Evolutionary conservation across 1,140 invertebrate genomes (phyloP), one percentile per base, ranked within the genome.

Genomic region (Odontomachus brunneus): DNA sequence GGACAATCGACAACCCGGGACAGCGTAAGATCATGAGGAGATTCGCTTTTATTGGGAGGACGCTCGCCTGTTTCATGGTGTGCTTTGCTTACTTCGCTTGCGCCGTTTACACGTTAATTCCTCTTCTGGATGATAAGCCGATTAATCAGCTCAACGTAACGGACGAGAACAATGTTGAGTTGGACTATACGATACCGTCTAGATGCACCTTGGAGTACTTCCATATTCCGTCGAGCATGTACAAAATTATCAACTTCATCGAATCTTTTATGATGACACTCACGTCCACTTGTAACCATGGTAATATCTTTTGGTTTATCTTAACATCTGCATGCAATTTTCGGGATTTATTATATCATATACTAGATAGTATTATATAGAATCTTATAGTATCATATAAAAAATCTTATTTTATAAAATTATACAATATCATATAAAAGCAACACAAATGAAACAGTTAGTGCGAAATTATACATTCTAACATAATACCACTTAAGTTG

Each of bases 241-340:
- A 38, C 22, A 2, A 5, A 12, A 3, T 65, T 14, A 3, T 75
- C 2, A 74, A 53, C 26, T 0, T 81, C 11, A 2, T 33, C 1
- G 69, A 88, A 9, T 83, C 33, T 12, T 11, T 75, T 0, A n/a
- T 84, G 29, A 4, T 88, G 24, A 0, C 84, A 9, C 4, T 74
- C 4, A 71, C 74, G 5, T 51, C 55, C 44, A 81, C 38, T 11
- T 71, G 82, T 22, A 88, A 87, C 51, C 17, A 71, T 4, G 86
- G 86, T 88, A 87, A 80, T 2, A 38, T 38, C 9, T 49, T 65
- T 62, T 82, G 9, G 51, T 51, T n/a, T n/a, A 1, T 33, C 29
- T 33, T 5, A 33, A 33, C 29, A 33, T 33, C 29, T 33, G 29
- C 29, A 33, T 33, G 29, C 29, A 33, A 33, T 33, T 3, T 33